These are phyloP conservation scores for Cheirogaleus medius DNA, from an alignment of 2,113 vertebrate species.

Conservation along the genomic window DNA sequence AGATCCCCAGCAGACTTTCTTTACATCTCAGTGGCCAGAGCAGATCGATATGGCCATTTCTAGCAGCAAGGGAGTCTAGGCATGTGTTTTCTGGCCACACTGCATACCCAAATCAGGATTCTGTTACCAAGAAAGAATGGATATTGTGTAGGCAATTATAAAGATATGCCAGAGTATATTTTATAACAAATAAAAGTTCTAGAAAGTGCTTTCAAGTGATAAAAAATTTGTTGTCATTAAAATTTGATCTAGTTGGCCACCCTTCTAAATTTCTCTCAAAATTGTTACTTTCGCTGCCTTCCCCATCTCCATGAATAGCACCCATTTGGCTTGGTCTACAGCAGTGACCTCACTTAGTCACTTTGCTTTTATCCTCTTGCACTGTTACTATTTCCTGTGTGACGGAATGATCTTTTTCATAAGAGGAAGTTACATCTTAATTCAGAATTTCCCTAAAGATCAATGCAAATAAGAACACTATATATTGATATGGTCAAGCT, in stretches of 20 bases:
- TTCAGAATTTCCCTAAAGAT: not conserved
- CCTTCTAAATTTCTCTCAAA: not conserved
- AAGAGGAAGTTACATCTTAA: not conserved
- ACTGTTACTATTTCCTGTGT: not conserved
- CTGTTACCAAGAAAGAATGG: not conserved
- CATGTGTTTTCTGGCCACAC: not conserved
- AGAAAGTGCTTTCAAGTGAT: not conserved
- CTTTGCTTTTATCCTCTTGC: not conserved
- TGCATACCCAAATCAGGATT: not conserved
- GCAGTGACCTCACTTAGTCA: not conserved
- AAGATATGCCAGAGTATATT: not conserved
- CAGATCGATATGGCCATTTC: not conserved
- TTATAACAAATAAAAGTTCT: not conserved
- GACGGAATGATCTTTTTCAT: not conserved
- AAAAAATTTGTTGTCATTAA: not conserved
- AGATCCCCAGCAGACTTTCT: not conserved
- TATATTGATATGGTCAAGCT: not conserved
- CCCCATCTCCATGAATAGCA: not conserved
- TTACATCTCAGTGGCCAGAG: not conserved
- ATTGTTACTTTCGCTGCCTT: not conserved
- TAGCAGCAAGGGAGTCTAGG: not conserved
- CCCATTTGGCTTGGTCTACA: no score
- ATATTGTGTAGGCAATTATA: not conserved
- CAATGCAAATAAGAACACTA: not conserved
- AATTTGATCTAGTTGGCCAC: not conserved